Evolutionary conservation across 1,140 invertebrate species (phyloP).

Genomic region (Cydia fagiglandana): DNA sequence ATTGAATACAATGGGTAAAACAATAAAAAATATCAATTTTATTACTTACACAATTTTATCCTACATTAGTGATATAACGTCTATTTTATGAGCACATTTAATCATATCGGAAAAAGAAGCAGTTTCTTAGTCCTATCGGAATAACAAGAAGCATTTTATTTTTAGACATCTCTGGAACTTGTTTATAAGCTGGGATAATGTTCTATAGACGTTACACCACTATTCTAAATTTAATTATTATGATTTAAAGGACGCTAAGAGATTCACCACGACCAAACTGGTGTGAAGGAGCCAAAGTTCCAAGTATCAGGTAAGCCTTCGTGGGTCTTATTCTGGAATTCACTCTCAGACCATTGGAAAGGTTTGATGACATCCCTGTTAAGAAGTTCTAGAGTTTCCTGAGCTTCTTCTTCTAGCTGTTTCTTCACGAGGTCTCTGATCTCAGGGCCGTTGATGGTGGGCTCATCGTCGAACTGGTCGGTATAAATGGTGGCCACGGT

Average conservation of each 20-base stretch:
- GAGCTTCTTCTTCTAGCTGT: conserved; percentile 65
- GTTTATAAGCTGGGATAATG: not conserved
- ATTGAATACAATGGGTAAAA: conserved; percentile 32
- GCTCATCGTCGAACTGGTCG: conserved; percentile 65
- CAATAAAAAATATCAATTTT: conserved; percentile 24
- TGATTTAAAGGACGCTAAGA: conserved; percentile 37
- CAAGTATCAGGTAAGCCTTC: conserved; percentile 69
- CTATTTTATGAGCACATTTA: not conserved
- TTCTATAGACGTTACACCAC: not conserved
- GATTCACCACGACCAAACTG: conserved; percentile 75
- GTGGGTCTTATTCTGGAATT: conserved; percentile 59
- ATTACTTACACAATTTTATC: not conserved
- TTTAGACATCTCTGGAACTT: not conserved
- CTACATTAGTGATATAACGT: not conserved
- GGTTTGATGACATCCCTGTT: conserved; percentile 66
- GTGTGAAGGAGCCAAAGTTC: conserved; percentile 66
- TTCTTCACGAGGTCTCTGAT: conserved; percentile 61
- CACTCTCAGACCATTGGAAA: conserved; percentile 74
- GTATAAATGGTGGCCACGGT: conserved; percentile 68
- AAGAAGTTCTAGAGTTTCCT: conserved; percentile 61
- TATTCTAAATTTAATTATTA: conserved; percentile 33
- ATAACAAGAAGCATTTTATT: not conserved
- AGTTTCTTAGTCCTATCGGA: not conserved
- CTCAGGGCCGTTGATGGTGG: conserved; percentile 59
- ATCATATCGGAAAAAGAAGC: not conserved